Base-by-base conservation (phyloP, 2,797 vertebrate genomes). In the Notoglanidium macrostoma region DNA sequence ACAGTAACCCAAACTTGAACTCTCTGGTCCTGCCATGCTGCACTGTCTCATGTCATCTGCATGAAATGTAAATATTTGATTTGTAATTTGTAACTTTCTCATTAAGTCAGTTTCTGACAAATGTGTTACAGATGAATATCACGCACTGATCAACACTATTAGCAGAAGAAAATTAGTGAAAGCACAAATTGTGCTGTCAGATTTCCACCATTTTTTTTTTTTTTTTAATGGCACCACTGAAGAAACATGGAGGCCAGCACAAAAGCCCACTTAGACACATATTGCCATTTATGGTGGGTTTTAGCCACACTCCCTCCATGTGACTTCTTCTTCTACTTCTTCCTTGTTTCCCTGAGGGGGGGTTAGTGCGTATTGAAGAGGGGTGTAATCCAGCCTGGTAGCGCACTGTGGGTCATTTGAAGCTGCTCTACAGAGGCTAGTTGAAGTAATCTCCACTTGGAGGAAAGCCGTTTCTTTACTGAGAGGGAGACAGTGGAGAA, bases 391-490 rank as follows among this genome's bases (percentile, higher is more conserved):
- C 90, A 90, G 89, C 65, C 86, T 90, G 88, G 83, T 85, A 90
- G 90, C 55, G 59, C 87, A 89, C 83, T 87, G 89, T 89, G 88
- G 85, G 86, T 88, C 89, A 89, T 91, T 87, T 91, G 87, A 89
- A 91, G 88, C 86, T 86, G 84, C 79, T 85, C 87, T 87, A 83
- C 88, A 88, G 90, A 91, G 85, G 70, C 85, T 85, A 90, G 90
- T 92, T 89, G 88, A 91, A 84, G 90, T 91, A 91, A 92, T 92
- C 91, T 90, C 87, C 86, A 84, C 89, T 91, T 85, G 63, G 86
- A 87, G 90, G 85, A 91, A 90, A 89, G 91, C 83, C 63, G 72
- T 90, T 90, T 89, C 19, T 81, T 84, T 59, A 10, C 65, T 83
- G 83, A 88, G 87, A 87, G 83, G 61, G 84, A 91, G 46, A 84